Base-by-base conservation (phyloP, 2,888 invertebrate genomes). In the Synergus umbraculus region DNA sequence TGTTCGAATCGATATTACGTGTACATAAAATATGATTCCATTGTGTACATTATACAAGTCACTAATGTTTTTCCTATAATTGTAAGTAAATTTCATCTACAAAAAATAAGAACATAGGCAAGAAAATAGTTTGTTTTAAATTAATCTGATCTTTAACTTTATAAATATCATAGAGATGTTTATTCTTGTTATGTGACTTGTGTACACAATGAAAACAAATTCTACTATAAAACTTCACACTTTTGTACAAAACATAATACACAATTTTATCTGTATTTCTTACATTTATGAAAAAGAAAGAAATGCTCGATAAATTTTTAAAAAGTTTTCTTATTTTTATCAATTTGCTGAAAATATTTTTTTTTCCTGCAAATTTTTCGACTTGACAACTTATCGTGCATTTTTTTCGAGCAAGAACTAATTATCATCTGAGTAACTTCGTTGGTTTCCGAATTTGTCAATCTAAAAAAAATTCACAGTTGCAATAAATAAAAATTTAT, bases 211-310 rank as follows among this genome's bases (percentile, higher is more conserved):
- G 69, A 49, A 73, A 73, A 73, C 49, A 49, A 9, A 54, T 37
- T 37, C 37, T 29, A 10, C 54, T 37, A 29, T 4, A 44, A 54
- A 13, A 54, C 2, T 46, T 49, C 7, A 69, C 46, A 49, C 37
- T 54, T 49, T 37, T 73, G n/a, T 37, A 73, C 54, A 73, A 2
- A 37, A 69, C 46, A 73, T 37, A 37, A 73, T 73, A 73, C 54
- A 73, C 49, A 37, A 73, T 37, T 37, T 29, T 9, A 37, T 37
- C 37, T 54, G 37, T 73, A n/a, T 73, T 49, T 73, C 15, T n/a
- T n/a, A 22, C 12, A 67, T 22, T 60, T 60, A 0, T 8, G 22
- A 4, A 44, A 44, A n/a, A 49, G 37, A n/a, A 22, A 46, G 10
- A 73, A 73, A 54, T n/a, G 37, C 73, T n/a, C 73, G 73, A 54